Evolutionary conservation across 2,797 vertebrate species (phyloP).

Genomic region (Chelon auratus): DNA sequence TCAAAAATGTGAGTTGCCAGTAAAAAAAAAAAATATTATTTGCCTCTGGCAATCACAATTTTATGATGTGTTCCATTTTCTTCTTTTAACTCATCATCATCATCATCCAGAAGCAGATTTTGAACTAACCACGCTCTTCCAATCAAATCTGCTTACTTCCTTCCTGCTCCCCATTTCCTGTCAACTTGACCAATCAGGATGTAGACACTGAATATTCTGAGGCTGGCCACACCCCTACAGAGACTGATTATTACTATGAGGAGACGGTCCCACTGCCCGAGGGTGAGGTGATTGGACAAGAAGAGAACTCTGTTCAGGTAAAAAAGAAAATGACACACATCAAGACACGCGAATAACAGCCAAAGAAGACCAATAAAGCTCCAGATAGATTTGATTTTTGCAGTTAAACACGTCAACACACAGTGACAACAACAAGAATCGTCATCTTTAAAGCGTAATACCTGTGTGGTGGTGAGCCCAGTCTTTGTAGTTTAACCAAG

Average conservation of each 20-base stretch:
- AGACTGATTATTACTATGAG: slow-evolving; percentile 88
- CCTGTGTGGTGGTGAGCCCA: slow-evolving; percentile 80
- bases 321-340: slow-evolving; percentile 61
- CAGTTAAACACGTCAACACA: not conserved
- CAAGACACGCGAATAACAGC: slow-evolving; percentile 27
- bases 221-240: slow-evolving; percentile 86
- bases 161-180: slow-evolving; percentile 77
- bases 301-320: slow-evolving; percentile 82
- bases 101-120: slow-evolving; percentile 71
- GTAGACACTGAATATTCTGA: slow-evolving; percentile 85
- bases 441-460: not conserved
- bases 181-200: slow-evolving; percentile 86
- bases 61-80: slow-evolving; percentile 71
- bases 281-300: slow-evolving; percentile 83
- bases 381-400: not conserved
- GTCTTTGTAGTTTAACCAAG: slow-evolving; percentile 65
- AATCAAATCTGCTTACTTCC: slow-evolving; percentile 85
- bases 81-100: slow-evolving; percentile 75
- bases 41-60: slow-evolving; percentile 66
- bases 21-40: slow-evolving; percentile 9
- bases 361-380: not conserved
- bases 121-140: slow-evolving; percentile 82
- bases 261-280: slow-evolving; percentile 80
- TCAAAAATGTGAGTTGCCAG: slow-evolving; percentile 72
- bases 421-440: slow-evolving; percentile 1